Base-by-base conservation (phyloP, 2,113 vertebrate genomes). In the Abramis brama region DNA sequence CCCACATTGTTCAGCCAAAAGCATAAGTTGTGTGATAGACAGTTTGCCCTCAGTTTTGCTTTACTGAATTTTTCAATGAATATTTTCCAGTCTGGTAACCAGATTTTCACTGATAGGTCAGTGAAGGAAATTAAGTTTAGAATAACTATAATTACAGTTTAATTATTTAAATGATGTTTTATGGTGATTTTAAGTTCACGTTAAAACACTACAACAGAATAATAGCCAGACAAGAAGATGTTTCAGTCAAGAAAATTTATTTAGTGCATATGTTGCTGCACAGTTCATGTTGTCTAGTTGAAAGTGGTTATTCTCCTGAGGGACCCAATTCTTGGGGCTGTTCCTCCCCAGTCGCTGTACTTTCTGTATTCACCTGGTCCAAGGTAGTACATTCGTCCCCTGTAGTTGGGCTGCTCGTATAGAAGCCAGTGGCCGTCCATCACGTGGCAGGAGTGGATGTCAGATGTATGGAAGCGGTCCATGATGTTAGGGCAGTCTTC, bases 391-490 rank as follows among this genome's bases (percentile, higher is more conserved):
- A 91, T 91, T 89, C 66, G 91, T 87, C 94, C 94, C 89, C 88
- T 94, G 93, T 86, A 95, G 71, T 94, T 77, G 86, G 95, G 91
- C 89, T 94, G 93, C 90, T 95, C 94, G 70, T 94, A 95, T 86
- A 95, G 91, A 89, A 94, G 91, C 95, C 95, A 96, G 91, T 96
- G 94, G 71, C 95, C 95, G 33, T 96, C 94, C 93, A 95, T 92
- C 89, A 96, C 94, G 17, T 94, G 3, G 92, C 94, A 94, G 1
- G 95, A 95, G 89, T 87, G 70, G 87, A 93, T 94, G 43, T 95
- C 93, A 25, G 84, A 88, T 92, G 94, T 94, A 15, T 87, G 92
- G 91, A 85, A 94, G 9, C 91, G 92, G 0, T 95, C 94, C 92
- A 77, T 80, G 59, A 95, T 93, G 88, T 91, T 93, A 15, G 95